These are phyloP conservation scores for Colaptes auratus DNA, from an alignment of 2,113 vertebrate species.

Conservation along the genomic window DNA sequence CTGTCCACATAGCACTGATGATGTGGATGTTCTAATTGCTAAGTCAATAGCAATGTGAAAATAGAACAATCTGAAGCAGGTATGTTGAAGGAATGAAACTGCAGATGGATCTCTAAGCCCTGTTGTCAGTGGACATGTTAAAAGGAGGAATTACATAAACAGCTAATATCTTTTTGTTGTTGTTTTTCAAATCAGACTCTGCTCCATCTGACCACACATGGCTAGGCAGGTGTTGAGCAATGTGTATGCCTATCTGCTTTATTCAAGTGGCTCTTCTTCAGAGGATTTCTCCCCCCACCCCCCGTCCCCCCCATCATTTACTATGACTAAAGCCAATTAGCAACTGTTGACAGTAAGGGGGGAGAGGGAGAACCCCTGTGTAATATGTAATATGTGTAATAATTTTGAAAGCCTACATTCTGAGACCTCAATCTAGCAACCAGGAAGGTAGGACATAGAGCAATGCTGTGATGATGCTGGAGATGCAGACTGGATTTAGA, in stretches of 20 bases:
- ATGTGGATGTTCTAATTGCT: neutral
- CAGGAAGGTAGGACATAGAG: neutral
- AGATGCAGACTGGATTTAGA: neutral
- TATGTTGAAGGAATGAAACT: neutral
- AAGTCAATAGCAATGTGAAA: neutral
- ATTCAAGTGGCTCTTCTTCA: neutral
- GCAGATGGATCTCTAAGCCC: neutral
- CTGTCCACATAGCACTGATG: neutral
- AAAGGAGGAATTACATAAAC: neutral
- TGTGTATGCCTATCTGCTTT: neutral
- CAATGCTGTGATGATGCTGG: neutral
- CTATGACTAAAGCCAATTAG: neutral
- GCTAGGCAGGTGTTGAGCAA: neutral
- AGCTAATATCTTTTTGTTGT: neutral
- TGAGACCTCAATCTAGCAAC: neutral
- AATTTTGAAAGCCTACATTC: neutral
- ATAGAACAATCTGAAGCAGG: neutral
- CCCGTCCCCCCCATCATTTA: neutral
- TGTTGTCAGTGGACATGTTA: neutral
- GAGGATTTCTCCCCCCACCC: neutral
- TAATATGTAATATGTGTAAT: neutral
- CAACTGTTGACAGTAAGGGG: neutral
- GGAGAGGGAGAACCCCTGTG: rapidly evolving
- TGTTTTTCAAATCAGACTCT: neutral
- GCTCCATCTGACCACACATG: neutral